These are phyloP conservation scores for Cryptophagus acutangulus DNA, from an alignment of 2,888 invertebrate genomes.

Conservation along the genomic window DNA sequence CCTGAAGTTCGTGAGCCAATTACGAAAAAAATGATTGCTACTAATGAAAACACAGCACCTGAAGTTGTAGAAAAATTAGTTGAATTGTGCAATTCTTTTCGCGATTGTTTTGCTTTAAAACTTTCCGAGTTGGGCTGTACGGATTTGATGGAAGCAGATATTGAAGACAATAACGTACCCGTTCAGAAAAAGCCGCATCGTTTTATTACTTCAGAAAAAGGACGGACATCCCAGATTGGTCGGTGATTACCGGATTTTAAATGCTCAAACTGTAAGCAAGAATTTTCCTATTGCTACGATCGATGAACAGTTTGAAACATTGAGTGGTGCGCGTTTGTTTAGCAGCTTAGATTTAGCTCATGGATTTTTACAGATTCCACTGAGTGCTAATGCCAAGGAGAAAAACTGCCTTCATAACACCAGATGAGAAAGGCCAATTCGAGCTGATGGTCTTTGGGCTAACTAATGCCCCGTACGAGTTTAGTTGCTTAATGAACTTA, in stretches of 20 bases:
- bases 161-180: constrained; percentile 14
- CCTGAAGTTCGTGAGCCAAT: too few relatives aligned
- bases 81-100: constrained; percentile 11
- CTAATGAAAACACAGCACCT: too few relatives aligned
- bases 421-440: too few relatives aligned
- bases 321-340: constrained; percentile 11
- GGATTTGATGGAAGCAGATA: constrained; percentile 14
- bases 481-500: constrained; percentile 18
- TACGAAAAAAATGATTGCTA: constrained; percentile 5
- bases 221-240: constrained; percentile 23
- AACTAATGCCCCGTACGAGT: constrained; percentile 15
- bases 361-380: background rate
- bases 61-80: constrained; percentile 13
- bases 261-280: constrained; percentile 23
- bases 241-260: constrained; percentile 23
- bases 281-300: constrained; percentile 23
- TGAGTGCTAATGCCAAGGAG: background rate
- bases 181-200: constrained; percentile 15
- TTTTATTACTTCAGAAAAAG: constrained; percentile 24
- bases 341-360: background rate
- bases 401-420: too few relatives aligned
- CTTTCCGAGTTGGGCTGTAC: constrained; percentile 15
- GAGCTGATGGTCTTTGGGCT: background rate
- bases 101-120: constrained; percentile 16
- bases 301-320: constrained; percentile 14